phyloP scores from a whole-genome alignment of 2,113 vertebrate species.

The Barnardius zonarius region DNA sequence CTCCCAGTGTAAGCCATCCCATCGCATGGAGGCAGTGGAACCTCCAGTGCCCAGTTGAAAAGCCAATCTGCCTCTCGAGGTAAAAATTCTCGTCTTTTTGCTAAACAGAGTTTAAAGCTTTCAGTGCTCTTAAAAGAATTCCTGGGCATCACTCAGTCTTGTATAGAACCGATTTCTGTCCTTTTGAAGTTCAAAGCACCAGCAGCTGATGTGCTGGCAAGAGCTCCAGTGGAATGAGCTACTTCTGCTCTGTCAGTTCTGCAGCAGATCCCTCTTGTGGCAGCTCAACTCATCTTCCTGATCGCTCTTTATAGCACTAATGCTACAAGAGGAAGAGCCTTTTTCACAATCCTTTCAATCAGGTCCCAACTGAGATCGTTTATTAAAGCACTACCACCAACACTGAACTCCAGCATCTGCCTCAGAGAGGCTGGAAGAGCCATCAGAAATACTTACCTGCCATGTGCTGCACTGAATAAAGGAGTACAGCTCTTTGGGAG shows the following conservation, averaged over 20 bases:
- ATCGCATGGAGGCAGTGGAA: background rate
- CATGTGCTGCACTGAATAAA: slow-evolving; percentile 32
- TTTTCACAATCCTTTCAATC: background rate
- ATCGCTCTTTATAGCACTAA: background rate
- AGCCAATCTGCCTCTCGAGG: background rate
- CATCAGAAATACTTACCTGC: slow-evolving; percentile 20
- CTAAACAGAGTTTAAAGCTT: background rate
- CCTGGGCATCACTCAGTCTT: background rate
- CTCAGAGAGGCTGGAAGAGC: background rate
- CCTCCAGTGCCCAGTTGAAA: background rate
- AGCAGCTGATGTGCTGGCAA: background rate
- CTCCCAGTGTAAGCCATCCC: background rate
- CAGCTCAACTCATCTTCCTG: background rate
- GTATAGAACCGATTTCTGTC: background rate
- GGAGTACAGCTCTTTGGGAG: slow-evolving; percentile 8
- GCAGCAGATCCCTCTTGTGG: background rate
- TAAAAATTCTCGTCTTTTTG: background rate
- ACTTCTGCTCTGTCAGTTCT: background rate
- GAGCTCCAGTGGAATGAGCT: background rate
- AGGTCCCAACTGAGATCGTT: background rate
- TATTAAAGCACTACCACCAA: background rate
- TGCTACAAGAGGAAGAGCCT: background rate
- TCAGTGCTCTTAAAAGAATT: background rate
- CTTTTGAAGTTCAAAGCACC: background rate
- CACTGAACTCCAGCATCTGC: background rate